A percentile compares a stretch with the other conserved stretches of the same genome.
Evolutionary conservation across 2,797 vertebrate genomes (phyloP).

Genomic region (Valencia hispanica): DNA sequence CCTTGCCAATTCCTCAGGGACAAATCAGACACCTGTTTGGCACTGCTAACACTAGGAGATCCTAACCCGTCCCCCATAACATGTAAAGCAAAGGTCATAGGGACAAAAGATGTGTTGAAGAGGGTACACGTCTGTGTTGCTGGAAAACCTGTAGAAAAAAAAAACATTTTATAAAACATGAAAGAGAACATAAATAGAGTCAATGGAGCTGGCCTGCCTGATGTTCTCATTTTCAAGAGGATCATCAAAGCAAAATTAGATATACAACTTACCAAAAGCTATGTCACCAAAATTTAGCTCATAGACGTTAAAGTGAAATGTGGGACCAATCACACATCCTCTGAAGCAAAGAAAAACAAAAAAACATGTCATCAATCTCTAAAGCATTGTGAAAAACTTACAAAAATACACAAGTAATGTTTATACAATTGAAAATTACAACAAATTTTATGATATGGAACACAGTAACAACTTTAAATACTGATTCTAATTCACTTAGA

Average conservation of each 20-base stretch:
- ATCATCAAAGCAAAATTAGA: neutral
- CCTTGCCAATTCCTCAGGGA: conserved; percentile 59
- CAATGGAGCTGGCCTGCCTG: neutral
- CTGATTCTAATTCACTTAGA: neutral
- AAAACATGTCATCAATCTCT: conserved; percentile 1
- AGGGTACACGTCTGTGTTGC: conserved; percentile 78
- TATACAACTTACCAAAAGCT: conserved; percentile 84
- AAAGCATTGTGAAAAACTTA: neutral
- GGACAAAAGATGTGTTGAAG: conserved; percentile 84
- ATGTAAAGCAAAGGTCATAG: conserved; percentile 85
- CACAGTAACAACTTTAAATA: neutral
- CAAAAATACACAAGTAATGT: neutral
- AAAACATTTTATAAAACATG: neutral
- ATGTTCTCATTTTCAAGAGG: neutral
- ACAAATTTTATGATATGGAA: neutral
- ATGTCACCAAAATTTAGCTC: conserved; percentile 86
- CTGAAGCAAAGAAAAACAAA: conserved; percentile 65
- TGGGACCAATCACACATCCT: conserved; percentile 86
- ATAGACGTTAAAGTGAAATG: conserved; percentile 84
- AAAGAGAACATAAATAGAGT: neutral
- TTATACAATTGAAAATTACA: neutral
- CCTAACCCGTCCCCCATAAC: conserved; percentile 84
- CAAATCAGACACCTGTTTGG: conserved; percentile 52
- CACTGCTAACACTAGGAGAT: conserved; percentile 68
- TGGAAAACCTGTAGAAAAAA: conserved; percentile 83